A percentile compares a stretch with the other conserved stretches of the same genome.
Evolutionary conservation across 2,113 vertebrate species (phyloP).

Genomic region (Eclectus roratus): DNA sequence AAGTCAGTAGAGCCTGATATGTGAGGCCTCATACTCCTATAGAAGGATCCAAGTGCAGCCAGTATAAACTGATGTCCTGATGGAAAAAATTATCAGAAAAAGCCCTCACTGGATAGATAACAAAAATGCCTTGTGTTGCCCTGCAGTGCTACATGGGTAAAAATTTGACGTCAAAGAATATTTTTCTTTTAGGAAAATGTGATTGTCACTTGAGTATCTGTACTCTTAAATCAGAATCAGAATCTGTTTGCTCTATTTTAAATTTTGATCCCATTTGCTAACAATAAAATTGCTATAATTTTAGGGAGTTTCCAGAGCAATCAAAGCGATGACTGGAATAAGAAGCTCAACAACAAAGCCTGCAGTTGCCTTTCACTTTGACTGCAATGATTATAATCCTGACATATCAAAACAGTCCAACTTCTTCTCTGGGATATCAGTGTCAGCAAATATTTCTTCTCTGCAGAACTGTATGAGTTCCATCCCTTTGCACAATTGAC

Average conservation of each 20-base stretch:
- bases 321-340: slow-evolving; percentile 19
- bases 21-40: not conserved
- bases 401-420: not conserved
- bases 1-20: not conserved
- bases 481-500: not conserved
- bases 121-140: not conserved
- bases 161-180: not conserved
- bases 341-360: slow-evolving; percentile 11
- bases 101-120: not conserved
- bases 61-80: not conserved
- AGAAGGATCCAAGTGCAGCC: not conserved
- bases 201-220: not conserved
- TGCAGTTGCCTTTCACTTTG: not conserved
- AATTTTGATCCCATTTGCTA: not conserved
- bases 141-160: not conserved
- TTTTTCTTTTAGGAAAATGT: not conserved
- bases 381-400: not conserved
- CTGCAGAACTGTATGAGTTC: not conserved
- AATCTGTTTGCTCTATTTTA: not conserved
- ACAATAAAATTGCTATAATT: slow-evolving; percentile 34
- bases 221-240: not conserved
- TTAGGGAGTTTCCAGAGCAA: not conserved
- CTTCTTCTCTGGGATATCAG: not conserved
- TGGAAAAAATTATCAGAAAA: not conserved
- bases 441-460: not conserved